Percentiles rank a stretch among this genome's conserved stretches.
Evolutionary conservation across 2,113 vertebrate species (phyloP).

Genomic region (Potamarius usumacintae): DNA sequence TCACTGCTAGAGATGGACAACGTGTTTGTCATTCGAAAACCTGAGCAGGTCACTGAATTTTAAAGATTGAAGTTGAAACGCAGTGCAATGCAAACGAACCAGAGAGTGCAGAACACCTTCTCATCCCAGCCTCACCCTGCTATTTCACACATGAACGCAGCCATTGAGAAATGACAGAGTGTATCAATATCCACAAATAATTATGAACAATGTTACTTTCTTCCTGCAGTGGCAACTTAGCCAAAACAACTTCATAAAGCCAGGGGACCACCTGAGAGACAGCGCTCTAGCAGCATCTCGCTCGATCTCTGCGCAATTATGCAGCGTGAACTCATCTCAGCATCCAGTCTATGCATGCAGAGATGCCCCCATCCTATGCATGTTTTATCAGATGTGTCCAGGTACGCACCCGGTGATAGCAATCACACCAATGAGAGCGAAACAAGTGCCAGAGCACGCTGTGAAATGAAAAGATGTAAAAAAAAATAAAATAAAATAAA

Average conservation of each 20-base stretch:
- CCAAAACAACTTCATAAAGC: slow-evolving; percentile 58
- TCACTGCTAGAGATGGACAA: neutral
- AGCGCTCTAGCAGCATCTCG: slow-evolving; percentile 39
- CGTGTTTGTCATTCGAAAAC: neutral
- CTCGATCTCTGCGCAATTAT: slow-evolving; percentile 43
- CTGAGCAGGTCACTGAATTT: neutral
- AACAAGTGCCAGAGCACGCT: slow-evolving; percentile 17
- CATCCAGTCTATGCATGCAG: slow-evolving; percentile 41
- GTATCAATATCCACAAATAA: slow-evolving; percentile 76
- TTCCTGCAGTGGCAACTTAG: slow-evolving; percentile 61
- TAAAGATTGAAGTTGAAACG: neutral
- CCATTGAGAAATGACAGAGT: slow-evolving; percentile 69
- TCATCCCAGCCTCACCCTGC: slow-evolving; percentile 64
- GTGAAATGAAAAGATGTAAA: slow-evolving; percentile 26
- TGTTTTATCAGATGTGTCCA: slow-evolving; percentile 40
- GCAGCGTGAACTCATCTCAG: slow-evolving; percentile 46
- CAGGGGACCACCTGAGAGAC: slow-evolving; percentile 33
- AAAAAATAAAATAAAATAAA: neutral
- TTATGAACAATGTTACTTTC: slow-evolving; percentile 68
- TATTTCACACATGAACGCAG: slow-evolving; percentile 78
- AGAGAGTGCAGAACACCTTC: slow-evolving; percentile 22
- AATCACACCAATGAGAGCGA: slow-evolving; percentile 21
- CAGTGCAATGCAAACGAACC: slow-evolving; percentile 27
- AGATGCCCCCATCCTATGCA: slow-evolving; percentile 44
- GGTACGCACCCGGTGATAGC: slow-evolving; percentile 11